A percentile compares a stretch with the other conserved stretches of the same genome.
phyloP scores from a whole-genome alignment of 2,888 invertebrate genomes.

The Ecdyonurus torrentis region DNA sequence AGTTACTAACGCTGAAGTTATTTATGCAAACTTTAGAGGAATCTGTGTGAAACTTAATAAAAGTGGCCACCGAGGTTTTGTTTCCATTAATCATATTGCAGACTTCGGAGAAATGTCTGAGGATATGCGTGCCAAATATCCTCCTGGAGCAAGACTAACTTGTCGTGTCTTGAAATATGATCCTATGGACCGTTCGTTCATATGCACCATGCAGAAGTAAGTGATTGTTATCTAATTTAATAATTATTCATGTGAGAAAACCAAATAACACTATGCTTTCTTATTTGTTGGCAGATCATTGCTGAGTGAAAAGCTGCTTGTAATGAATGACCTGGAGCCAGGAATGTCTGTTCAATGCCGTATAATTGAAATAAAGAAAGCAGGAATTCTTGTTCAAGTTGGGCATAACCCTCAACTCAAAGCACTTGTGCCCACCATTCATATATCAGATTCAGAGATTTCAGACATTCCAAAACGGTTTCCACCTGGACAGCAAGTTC shows the following conservation, averaged over 20 bases:
- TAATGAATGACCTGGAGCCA: constrained; percentile 28
- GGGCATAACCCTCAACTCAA: constrained; percentile 23
- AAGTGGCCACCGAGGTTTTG: constrained; percentile 18
- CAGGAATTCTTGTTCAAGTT: constrained; percentile 31
- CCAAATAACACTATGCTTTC: neutral
- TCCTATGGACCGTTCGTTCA: constrained; percentile 43
- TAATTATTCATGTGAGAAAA: neutral
- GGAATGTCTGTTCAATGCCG: constrained; percentile 38
- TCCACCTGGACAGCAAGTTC: neutral
- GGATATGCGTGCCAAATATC: constrained; percentile 11
- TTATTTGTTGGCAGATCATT: constrained; percentile 21
- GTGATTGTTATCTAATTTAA: constrained; percentile 3
- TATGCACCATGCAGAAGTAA: constrained; percentile 43
- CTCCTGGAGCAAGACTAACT: constrained; percentile 23
- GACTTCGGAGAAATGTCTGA: constrained; percentile 23
- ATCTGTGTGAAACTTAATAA: constrained; percentile 19
- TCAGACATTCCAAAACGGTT: neutral
- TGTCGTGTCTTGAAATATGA: constrained; percentile 48
- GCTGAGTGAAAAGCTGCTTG: constrained; percentile 33
- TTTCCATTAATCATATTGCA: constrained; percentile 18
- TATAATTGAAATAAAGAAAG: constrained; percentile 30
- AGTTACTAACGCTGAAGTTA: constrained; percentile 37
- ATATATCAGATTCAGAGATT: neutral
- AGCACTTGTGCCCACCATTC: neutral
- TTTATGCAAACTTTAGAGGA: constrained; percentile 27